Conservation (phyloP, 2,797 vertebrate genomes). For the Epinephelus coioides region DNA sequence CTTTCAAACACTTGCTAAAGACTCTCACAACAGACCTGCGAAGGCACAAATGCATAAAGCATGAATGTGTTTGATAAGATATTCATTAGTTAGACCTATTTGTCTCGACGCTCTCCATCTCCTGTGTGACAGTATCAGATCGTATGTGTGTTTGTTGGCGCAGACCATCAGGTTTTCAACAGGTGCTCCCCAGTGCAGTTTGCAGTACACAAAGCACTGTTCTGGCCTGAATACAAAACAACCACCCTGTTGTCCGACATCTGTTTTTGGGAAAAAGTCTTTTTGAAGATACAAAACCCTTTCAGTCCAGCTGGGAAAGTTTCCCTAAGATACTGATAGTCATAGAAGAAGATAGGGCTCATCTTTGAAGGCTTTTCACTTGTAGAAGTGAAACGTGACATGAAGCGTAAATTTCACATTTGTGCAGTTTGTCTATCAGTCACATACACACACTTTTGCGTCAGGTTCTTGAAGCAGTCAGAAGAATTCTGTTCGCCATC, state of each 20-base stretch:
- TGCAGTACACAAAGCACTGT: background rate
- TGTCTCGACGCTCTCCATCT: background rate
- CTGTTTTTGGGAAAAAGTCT: background rate
- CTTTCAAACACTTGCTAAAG: constrained; percentile 3
- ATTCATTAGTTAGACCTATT: constrained; percentile 4
- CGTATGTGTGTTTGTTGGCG: background rate
- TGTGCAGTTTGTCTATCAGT: background rate
- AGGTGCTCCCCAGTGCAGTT: background rate
- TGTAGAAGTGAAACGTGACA: constrained; percentile 1
- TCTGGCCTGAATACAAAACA: background rate
- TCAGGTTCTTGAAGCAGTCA: background rate
- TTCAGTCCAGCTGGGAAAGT: background rate
- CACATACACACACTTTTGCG: background rate
- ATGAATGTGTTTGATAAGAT: background rate
- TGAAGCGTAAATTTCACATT: background rate
- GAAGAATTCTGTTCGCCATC: background rate
- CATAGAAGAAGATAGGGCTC: background rate
- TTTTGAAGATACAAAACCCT: background rate
- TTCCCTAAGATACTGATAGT: background rate
- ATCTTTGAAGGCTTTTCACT: background rate
- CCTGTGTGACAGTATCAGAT: background rate
- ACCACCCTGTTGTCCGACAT: background rate
- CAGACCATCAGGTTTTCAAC: background rate
- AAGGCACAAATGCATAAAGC: background rate
- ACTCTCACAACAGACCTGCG: background rate